These are phyloP conservation scores for Bombus vancouverensis DNA, from an alignment of 1,140 invertebrate species.

Conservation along the genomic window DNA sequence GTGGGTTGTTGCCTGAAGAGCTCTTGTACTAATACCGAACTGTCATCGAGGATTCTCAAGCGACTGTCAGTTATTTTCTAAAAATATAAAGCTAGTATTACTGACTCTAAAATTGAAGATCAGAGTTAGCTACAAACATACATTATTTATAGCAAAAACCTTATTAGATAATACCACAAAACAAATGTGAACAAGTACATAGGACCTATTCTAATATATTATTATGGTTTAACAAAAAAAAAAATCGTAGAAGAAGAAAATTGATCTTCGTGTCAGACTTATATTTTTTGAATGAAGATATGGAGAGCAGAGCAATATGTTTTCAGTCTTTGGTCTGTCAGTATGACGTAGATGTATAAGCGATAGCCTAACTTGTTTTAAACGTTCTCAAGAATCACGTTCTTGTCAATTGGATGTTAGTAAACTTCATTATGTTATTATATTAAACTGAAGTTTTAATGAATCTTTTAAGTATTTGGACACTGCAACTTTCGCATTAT, in stretches of 20 bases:
- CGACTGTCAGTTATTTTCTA: slow-evolving; percentile 79
- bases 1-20: slow-evolving; percentile 55
- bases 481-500: slow-evolving; percentile 40
- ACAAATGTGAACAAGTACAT: slow-evolving; percentile 77
- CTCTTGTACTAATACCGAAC: slow-evolving; percentile 61
- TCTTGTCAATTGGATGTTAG: slow-evolving; percentile 44
- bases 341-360: slow-evolving; percentile 65
- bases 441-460: slow-evolving; percentile 40
- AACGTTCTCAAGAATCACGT: slow-evolving; percentile 65
- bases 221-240: slow-evolving; percentile 71
- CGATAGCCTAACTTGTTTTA: slow-evolving; percentile 70
- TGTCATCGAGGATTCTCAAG: slow-evolving; percentile 66
- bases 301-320: slow-evolving; percentile 73
- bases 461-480: slow-evolving; percentile 30
- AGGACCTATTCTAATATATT: slow-evolving; percentile 79
- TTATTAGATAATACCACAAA: slow-evolving; percentile 78
- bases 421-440: slow-evolving; percentile 47
- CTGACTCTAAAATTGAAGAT: slow-evolving; percentile 73
- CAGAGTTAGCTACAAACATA: slow-evolving; percentile 74
- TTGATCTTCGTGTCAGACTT: slow-evolving; percentile 75
- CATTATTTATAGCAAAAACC: slow-evolving; percentile 75
- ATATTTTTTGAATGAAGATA: slow-evolving; percentile 78
- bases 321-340: slow-evolving; percentile 70
- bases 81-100: slow-evolving; percentile 78
- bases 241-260: slow-evolving; percentile 65